These are phyloP conservation scores for Falco columbarius DNA, from an alignment of 2,797 vertebrate species.

Conservation along the genomic window DNA sequence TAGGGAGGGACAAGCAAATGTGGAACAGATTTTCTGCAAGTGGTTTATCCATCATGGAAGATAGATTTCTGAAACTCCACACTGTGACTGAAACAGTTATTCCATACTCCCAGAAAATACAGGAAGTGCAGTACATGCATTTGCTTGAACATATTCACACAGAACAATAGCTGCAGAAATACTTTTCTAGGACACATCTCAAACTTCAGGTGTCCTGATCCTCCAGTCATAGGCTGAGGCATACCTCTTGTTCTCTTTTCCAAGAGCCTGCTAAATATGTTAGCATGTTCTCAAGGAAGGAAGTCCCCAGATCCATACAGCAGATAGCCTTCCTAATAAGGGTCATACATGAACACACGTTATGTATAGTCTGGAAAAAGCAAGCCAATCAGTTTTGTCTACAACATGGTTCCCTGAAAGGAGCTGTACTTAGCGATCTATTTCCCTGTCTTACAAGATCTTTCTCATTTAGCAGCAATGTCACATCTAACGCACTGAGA, in stretches of 20 bases:
- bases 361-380: not conserved
- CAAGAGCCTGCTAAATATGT: not conserved
- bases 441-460: conserved; percentile 58
- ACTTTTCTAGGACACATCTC: not conserved
- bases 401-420: not conserved
- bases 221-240: not conserved
- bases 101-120: not conserved
- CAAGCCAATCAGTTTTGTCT: not conserved
- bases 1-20: not conserved
- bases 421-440: not conserved
- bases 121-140: accelerated
- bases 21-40: conserved; percentile 24
- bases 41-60: conserved; percentile 8
- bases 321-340: not conserved
- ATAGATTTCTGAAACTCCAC: not conserved
- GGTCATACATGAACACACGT: not conserved
- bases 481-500: conserved; percentile 56
- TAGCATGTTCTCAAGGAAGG: not conserved
- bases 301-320: not conserved
- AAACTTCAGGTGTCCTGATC: not conserved
- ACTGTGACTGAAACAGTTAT: not conserved
- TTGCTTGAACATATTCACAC: not conserved
- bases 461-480: conserved; percentile 54
- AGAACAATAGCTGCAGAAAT: not conserved
- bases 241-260: not conserved